Percentiles rank a stretch among this genome's conserved stretches.
These are phyloP conservation scores for Manis pentadactyla DNA, from an alignment of 2,797 vertebrate species.

Conservation along the genomic window DNA sequence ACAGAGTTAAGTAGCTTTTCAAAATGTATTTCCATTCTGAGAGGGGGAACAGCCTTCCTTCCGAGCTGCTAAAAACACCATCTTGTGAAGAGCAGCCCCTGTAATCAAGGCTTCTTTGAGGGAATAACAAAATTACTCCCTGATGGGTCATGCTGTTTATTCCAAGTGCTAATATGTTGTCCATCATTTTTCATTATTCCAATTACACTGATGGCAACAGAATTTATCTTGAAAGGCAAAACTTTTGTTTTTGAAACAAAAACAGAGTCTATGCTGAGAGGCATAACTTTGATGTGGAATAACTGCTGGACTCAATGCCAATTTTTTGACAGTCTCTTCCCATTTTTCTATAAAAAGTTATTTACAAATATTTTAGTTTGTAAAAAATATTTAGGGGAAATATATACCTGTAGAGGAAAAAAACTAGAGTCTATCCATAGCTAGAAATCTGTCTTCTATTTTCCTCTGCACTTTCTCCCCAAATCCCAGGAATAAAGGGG, in stretches of 20 bases:
- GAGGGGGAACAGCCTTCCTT: background rate
- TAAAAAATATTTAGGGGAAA: background rate
- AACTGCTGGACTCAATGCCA: background rate
- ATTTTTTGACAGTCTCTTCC: background rate
- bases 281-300: no score
- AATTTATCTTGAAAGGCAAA: background rate
- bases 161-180: background rate
- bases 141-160: background rate
- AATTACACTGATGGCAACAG: background rate
- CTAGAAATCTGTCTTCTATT: background rate
- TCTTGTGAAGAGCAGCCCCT: background rate
- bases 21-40: background rate
- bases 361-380: background rate
- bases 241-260: no score
- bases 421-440: background rate
- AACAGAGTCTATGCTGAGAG: background rate
- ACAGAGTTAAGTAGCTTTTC: background rate
- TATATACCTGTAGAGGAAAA: background rate
- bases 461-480: background rate
- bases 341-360: background rate
- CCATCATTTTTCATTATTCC: background rate
- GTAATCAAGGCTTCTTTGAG: background rate
- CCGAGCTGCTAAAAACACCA: background rate
- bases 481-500: background rate
- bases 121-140: background rate